Evolutionary conservation across 2,888 invertebrate genomes (phyloP), one percentile per base, ranked within the genome.

Genomic region (Ctena decussata): DNA sequence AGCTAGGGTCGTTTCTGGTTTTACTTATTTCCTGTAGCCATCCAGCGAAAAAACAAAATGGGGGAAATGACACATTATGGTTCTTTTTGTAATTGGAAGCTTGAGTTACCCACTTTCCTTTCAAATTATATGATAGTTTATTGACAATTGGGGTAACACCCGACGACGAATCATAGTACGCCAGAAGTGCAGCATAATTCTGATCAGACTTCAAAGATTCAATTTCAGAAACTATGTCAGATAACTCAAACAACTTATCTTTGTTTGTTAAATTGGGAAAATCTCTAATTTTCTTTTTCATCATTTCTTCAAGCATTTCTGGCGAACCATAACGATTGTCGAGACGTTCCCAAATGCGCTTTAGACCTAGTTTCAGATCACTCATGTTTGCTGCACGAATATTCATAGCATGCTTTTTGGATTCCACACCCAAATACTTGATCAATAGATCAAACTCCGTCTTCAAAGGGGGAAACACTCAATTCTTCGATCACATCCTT

Each of bases 291-390:
- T 77, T 80, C 27, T 74, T 53, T 27, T 24, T 24, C 0, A 82
- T 37, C 2, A 65, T 41, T 15, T 24, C 35, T 15, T 81, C 72
- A 24, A 84, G 35, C 27, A 76, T 60, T 57, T 84, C 78, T 49
- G 83, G 80, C 0, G 65, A 39, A 21, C 86, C 86, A 44, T 72
- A 84, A 12, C 84, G 11, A 2, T 86, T 73, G 24, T 84, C 80
- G 18, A 86, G 39, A 30, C 80, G 18, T 6, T 77, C 49, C 81
- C 80, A 86, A 21, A 84, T 73, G 24, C n/a, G 27, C 37, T 39
- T 0, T 2, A 83, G 65, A 18, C 76, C 80, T 44, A 57, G 41
- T 15, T 75, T 15, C 21, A 75, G 82, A n/a, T 76, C n/a, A n/a
- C 24, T 30, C 2, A 27, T 57, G 24, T 82, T 69, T 11, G 82